Base-by-base conservation (phyloP, 2,113 vertebrate genomes). In the Sylvilagus bachmani region DNA sequence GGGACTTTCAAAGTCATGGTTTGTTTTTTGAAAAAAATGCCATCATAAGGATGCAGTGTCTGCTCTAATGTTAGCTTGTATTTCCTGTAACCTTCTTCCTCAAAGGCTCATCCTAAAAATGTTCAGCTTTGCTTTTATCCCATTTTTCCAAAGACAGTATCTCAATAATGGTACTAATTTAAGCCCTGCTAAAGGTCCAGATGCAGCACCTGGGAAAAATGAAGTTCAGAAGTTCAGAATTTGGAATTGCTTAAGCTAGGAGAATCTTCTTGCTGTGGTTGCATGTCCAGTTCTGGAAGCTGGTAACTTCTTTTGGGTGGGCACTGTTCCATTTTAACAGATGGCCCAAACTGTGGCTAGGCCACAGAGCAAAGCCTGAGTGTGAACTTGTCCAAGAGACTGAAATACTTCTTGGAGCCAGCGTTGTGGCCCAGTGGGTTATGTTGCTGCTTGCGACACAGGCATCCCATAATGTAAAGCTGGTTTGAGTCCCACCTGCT, bases 151-250 rank as follows among this genome's bases (percentile, higher is more conserved):
- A 94, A 92, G 94, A 87, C 55, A 44, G 58, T 49, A 11, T 87
- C 73, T 89, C 75, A 95, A 89, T 86, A 84, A 79, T 31, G 33
- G 62, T 78, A 31, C 81, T 97, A 96, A 97, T 94, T 96, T 90
- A 90, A 97, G 87, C 77, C 31, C 69, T 87, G 77, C 83, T 92
- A 85, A 88, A 71, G 70, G 95, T 94, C 94, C 90, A 92, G 92
- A 75, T 90, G 95, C 79, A 83, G 88, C 90, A 90, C 90, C 94
- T 95, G 77, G 89, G 74, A 88, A 75, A 70, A 95, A 69, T 0
- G 38, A 75, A 93, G 97, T 97, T 96, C 96, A 96, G 95, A 92
- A 97, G 97, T 97, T 97, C 95, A 97, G 88, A 38, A 17, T 86
- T 74, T 81, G 92, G 74, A 97, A 95, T 55, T 95, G 96, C 95